A percentile compares a stretch with the other conserved stretches of the same genome.
These are phyloP conservation scores for Cebidichthys violaceus DNA, from an alignment of 2,113 vertebrate species.

Conservation along the genomic window DNA sequence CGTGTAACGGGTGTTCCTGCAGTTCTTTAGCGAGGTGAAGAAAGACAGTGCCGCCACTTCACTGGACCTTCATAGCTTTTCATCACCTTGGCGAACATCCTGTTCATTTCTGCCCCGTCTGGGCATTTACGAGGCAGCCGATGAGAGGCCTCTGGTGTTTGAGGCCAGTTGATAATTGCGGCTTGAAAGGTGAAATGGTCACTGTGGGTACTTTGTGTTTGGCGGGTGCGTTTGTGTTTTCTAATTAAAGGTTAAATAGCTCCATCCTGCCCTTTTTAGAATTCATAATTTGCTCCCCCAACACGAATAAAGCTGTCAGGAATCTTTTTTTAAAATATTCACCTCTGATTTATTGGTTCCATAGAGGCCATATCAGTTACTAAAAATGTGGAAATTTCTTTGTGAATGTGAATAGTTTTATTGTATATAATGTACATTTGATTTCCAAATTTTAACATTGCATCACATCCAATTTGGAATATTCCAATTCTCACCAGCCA, in stretches of 20 bases:
- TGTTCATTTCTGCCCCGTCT: conserved; percentile 32
- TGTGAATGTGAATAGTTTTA: neutral
- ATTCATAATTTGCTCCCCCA: conserved; percentile 29
- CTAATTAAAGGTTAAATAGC: conserved; percentile 56
- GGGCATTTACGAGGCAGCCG: conserved; percentile 59
- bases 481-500: conserved; percentile 15
- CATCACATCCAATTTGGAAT: conserved; percentile 3
- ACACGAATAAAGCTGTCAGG: conserved; percentile 10
- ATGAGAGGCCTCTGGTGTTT: conserved; percentile 50
- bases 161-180: conserved; percentile 42
- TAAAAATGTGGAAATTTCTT: neutral
- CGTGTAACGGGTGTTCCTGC: neutral
- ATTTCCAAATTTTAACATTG: neutral
- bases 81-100: conserved; percentile 49
- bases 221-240: conserved; percentile 14
- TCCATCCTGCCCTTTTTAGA: conserved; percentile 28
- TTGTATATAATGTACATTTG: neutral
- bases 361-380: neutral
- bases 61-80: conserved; percentile 33
- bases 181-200: conserved; percentile 46
- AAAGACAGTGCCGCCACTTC: neutral
- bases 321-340: neutral
- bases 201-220: conserved; percentile 37
- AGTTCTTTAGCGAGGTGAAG: neutral
- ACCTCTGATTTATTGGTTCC: neutral